Evolutionary conservation across 30 jellyfish, hydroid and myxozoan genomes (phyloP), one percentile per base, ranked within the genome.

Genomic region (Phacellophora camtschatica): DNA sequence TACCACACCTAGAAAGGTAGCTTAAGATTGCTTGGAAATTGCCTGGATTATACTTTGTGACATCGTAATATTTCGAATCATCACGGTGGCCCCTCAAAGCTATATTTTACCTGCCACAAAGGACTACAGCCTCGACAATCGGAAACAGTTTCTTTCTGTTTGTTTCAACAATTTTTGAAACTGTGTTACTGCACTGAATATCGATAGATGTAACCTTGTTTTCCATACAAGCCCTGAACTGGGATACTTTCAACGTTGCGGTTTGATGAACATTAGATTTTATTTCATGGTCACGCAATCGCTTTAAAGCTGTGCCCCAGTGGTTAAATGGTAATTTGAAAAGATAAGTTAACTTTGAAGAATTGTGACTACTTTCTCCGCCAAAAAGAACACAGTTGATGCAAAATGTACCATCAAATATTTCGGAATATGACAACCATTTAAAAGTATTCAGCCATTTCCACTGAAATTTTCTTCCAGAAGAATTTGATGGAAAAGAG

Each of bases 321-420:
- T 22, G 82, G 20, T 15, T 41, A 4, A 71, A 19, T 42, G 85
- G 51, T 27, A 8, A 9, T 18, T 15, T 43, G 30, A 9, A 71
- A 45, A 71, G 30, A 15, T 18, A 5, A 5, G 7, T 25, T 10
- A 67, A 9, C 19, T 67, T 67, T 27, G 28, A 11, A 7, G 74
- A 9, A 28, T 28, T 62, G 65, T 24, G 19, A 62, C 13, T 7
- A 8, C 23, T 16, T 16, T 41, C 69, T 54, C 69, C 77, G 10
- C 77, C 82, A 67, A 67, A 67, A 28, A 67, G 34, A 6, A 67
- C 75, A 67, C 74, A 67, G 29, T 11, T 9, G 20, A 9, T 30
- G 36, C 75, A 67, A 23, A 67, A 37, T 4, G 74, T 74, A 11
- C 82, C 85, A 46, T 71, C 85, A 23, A 23, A n/a, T 12, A 12